Evolutionary conservation across 2,113 vertebrate genomes (phyloP).

Genomic region (Mirounga angustirostris): DNA sequence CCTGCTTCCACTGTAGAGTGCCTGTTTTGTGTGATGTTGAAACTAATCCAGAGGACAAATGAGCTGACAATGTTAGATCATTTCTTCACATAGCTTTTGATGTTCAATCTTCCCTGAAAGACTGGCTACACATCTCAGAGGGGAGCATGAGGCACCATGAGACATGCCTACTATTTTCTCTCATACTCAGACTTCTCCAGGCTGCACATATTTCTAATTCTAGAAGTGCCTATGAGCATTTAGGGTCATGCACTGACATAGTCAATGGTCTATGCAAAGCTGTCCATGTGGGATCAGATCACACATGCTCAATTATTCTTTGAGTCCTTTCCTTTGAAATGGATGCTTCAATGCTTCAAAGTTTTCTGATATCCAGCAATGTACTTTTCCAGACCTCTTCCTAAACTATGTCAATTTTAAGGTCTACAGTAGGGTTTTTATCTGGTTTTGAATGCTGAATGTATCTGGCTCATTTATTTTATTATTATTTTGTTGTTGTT

Average conservation of each 20-base stretch:
- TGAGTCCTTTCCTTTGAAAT: conserved; percentile 57
- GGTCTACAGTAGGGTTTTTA: not conserved
- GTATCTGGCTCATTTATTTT: not conserved
- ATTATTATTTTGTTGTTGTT: not conserved
- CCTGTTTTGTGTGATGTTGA: conserved; percentile 50
- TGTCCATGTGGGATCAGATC: not conserved
- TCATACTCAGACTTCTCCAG: conserved; percentile 13
- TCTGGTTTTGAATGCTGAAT: conserved; percentile 17
- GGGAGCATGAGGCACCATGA: not conserved
- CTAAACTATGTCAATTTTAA: conserved; percentile 34
- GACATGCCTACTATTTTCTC: not conserved
- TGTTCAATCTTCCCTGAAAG: conserved; percentile 43
- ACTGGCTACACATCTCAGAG: not conserved
- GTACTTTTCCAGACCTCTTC: conserved; percentile 26
- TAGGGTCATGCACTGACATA: not conserved
- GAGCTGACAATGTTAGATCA: conserved; percentile 27
- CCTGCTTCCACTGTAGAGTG: not conserved
- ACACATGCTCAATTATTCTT: not conserved
- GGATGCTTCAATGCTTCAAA: not conserved
- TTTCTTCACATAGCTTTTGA: conserved; percentile 43
- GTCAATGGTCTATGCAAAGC: not conserved
- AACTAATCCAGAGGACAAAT: conserved; percentile 57
- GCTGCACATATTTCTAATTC: conserved; percentile 21
- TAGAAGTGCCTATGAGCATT: not conserved
- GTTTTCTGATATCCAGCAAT: not conserved